Percentiles rank a stretch among this genome's conserved stretches.
phyloP scores from a whole-genome alignment of 2,888 invertebrate genomes.

The Limulus polyphemus region DNA sequence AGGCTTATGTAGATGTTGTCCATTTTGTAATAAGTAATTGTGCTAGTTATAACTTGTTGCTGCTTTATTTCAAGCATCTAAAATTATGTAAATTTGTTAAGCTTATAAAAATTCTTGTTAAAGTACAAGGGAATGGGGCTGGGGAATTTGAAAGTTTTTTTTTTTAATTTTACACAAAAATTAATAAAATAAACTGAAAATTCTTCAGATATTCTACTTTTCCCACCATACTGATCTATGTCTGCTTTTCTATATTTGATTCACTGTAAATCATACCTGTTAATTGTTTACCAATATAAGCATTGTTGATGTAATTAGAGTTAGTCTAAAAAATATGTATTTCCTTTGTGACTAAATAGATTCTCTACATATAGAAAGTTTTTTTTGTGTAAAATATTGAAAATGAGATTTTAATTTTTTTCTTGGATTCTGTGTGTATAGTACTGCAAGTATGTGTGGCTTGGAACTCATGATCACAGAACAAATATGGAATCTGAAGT shows the following conservation, averaged over 20 bases:
- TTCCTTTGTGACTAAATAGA: not conserved
- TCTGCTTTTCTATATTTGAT: not conserved
- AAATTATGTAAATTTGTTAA: no score
- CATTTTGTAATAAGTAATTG: no score
- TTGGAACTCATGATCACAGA: conserved; percentile 63
- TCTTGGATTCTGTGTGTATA: conserved; percentile 30
- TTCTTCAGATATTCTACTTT: no score
- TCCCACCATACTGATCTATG: no score
- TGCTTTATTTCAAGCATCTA: no score
- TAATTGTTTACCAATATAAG: not conserved
- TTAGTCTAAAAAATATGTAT: not conserved
- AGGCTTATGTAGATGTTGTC: no score
- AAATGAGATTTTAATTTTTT: conserved; percentile 1
- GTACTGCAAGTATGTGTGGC: conserved; percentile 81
- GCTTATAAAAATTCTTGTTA: no score
- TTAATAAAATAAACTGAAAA: no score
- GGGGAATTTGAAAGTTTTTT: no score
- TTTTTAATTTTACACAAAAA: no score
- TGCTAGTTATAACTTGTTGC: no score
- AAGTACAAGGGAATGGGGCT: no score
- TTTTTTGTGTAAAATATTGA: not conserved
- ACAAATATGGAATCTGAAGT: conserved; percentile 46
- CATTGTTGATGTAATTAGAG: not conserved
- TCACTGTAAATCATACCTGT: not conserved
- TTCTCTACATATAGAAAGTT: not conserved